Evolutionary conservation across 2,888 invertebrate species (phyloP).

Genomic region (Diarsia rubi): DNA sequence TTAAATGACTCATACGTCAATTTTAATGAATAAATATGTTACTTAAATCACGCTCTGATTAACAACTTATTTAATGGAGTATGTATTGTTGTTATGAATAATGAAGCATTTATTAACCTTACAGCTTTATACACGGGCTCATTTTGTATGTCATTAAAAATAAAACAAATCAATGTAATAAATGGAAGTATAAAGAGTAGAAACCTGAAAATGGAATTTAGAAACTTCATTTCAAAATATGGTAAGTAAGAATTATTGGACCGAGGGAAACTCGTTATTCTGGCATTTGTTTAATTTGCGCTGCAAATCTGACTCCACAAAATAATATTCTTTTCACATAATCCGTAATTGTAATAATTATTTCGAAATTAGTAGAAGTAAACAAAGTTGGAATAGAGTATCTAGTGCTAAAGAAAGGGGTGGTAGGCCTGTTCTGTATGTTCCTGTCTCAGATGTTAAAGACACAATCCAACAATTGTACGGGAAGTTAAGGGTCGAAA

Average conservation of each 20-base stretch:
- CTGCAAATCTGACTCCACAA: constrained; percentile 3
- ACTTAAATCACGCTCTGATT: constrained; percentile 76
- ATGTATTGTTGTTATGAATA: constrained; percentile 27
- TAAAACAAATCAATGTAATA: constrained; percentile 18
- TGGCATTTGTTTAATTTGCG: constrained; percentile 18
- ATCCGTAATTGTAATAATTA: constrained; percentile 8
- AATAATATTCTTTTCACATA: constrained; percentile 12
- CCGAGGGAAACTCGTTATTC: constrained; percentile 34
- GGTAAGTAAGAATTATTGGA: constrained; percentile 40
- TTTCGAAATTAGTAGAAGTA: neutral
- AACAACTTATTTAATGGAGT: constrained; percentile 43
- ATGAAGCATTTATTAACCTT: constrained; percentile 6
- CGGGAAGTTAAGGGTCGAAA: neutral
- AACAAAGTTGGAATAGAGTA: neutral
- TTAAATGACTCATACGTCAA: constrained; percentile 63
- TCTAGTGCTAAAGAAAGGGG: neutral
- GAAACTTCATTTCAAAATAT: constrained; percentile 36
- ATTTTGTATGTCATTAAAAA: constrained; percentile 20
- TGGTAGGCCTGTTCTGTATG: no score
- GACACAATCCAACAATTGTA: neutral
- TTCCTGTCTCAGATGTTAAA: neutral
- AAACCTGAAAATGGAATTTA: constrained; percentile 42
- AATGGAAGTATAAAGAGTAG: constrained; percentile 17
- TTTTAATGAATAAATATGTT: constrained; percentile 60
- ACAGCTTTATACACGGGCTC: neutral